Base-by-base conservation (phyloP, 2,888 invertebrate genomes). In the Busseola fusca region DNA sequence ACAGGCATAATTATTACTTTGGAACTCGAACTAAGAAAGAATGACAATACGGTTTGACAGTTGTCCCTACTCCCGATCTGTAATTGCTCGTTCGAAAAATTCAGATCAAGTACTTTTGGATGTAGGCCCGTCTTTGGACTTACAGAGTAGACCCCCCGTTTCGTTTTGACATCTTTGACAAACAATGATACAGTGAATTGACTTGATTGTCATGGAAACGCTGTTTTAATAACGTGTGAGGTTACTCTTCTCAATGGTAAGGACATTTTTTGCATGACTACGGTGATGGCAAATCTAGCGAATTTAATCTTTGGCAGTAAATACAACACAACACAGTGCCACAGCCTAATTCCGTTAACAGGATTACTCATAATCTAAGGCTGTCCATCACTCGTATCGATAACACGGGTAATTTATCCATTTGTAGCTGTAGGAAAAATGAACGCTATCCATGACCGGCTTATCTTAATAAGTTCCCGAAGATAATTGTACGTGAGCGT, bases 401-500 rank as follows among this genome's bases (percentile, higher is more conserved):
- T 93, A 93, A 89, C 89, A 81, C 72, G 80, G 86, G 90, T 89
- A 90, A 93, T 94, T 92, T 92, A 93, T 91, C 92, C 89, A 89
- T 88, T 87, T 80, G 80, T 84, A 85, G 85, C 87, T 86, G 89
- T 92, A 91, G 91, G 90, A 92, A 84, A 90, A 90, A 90, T 87
- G 89, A 85, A 85, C 88, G 85, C 89, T 91, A 92, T 91, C 91
- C 91, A 89, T 91, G 90, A 89, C 88, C 63, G 87, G 93, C 92
- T 94, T 94, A 95, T 95, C 95, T 94, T 93, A 94, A 95, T 94
- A 95, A 92, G 93, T 93, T 93, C 90, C 90, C 90, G 88, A 87
- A 92, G 93, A 94, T 95, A 94, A 91, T 89, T 85, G 86, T 85
- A 87, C 87, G 86, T 85, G 82, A 79, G 81, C 76, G 82, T 86